These are phyloP conservation scores for Plodia interpunctella DNA, from an alignment of 1,140 invertebrate species.

Conservation along the genomic window DNA sequence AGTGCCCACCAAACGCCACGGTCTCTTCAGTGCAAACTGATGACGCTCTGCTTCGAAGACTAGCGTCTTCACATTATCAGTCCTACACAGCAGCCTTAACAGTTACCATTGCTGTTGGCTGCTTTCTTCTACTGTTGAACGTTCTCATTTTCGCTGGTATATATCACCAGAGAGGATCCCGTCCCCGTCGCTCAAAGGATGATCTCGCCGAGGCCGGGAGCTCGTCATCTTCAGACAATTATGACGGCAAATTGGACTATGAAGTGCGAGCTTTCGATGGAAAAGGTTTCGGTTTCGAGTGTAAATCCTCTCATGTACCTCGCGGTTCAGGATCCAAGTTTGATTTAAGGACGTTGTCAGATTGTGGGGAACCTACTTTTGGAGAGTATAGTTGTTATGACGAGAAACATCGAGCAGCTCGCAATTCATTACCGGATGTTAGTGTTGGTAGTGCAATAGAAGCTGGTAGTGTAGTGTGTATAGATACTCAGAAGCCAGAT, in stretches of 20 bases:
- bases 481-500: constrained; percentile 76
- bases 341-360: constrained; percentile 74
- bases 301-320: constrained; percentile 69
- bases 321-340: constrained; percentile 69
- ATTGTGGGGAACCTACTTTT: constrained; percentile 75
- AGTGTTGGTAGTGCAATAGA: constrained; percentile 80
- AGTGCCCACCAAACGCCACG: constrained; percentile 83
- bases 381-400: constrained; percentile 82
- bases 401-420: constrained; percentile 77
- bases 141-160: constrained; percentile 96
- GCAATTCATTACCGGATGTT: constrained; percentile 79
- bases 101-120: constrained; percentile 95
- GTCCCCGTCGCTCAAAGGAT: constrained; percentile 84
- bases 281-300: constrained; percentile 79
- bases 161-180: constrained; percentile 89
- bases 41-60: constrained; percentile 84
- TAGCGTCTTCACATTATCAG: constrained; percentile 88
- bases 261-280: constrained; percentile 78
- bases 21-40: constrained; percentile 63
- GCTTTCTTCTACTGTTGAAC: constrained; percentile 91
- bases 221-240: constrained; percentile 79
- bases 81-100: constrained; percentile 93
- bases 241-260: constrained; percentile 79
- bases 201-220: constrained; percentile 84
- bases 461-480: constrained; percentile 71